A percentile compares a stretch with the other conserved stretches of the same genome.
Evolutionary conservation across 2,888 invertebrate species (phyloP).

Genomic region (Apamea crenata): DNA sequence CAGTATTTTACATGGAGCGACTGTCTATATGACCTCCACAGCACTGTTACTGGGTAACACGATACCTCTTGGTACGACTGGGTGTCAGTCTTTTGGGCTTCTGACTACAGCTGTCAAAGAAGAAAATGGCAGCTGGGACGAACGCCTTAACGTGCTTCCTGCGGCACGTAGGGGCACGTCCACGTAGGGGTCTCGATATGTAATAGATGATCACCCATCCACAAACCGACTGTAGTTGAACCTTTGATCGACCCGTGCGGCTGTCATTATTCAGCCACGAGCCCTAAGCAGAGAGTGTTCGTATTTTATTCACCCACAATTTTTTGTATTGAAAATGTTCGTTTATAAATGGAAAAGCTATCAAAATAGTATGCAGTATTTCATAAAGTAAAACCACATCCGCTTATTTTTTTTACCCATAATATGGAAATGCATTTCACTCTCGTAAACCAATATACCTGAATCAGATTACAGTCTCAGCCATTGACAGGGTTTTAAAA

Average conservation of each 20-base stretch:
- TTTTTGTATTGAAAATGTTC: not conserved
- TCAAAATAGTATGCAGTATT: conserved; percentile 16
- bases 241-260: not conserved
- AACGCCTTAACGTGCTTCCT: not conserved
- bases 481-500: conserved; percentile 12
- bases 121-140: not conserved
- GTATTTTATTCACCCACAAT: not conserved
- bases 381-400: conserved; percentile 28
- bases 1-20: not conserved
- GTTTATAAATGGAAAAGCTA: conserved; percentile 25
- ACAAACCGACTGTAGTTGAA: not conserved
- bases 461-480: conserved; percentile 25
- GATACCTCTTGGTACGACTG: not conserved
- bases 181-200: not conserved
- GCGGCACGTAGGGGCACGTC: too few species aligned
- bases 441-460: conserved; percentile 53
- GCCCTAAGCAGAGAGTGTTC: not conserved
- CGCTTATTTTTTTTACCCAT: conserved; percentile 49
- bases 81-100: too few species aligned
- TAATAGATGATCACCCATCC: not conserved
- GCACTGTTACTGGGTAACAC: not conserved
- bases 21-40: not conserved
- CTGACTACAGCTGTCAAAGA: not conserved
- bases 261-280: not conserved
- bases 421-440: conserved; percentile 66